Percentiles rank a stretch among this genome's conserved stretches.
Evolutionary conservation across 1,140 invertebrate genomes (phyloP).

Genomic region (Nymphalis io): DNA sequence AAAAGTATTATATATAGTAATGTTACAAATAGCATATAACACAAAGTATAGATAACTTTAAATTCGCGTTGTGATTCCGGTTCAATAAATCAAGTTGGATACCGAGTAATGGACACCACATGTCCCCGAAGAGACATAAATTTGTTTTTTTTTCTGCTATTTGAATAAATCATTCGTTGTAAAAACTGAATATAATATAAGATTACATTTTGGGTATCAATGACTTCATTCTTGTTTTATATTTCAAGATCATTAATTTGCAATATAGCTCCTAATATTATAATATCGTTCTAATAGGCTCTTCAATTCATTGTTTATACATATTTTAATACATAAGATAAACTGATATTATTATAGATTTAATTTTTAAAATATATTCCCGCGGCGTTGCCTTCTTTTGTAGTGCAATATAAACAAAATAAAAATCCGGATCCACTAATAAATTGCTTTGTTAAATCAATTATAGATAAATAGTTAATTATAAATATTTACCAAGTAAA

Average conservation of each 20-base stretch:
- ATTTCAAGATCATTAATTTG: not conserved
- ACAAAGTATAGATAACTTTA: not conserved
- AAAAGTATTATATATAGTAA: not conserved
- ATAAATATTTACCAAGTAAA: too few species aligned
- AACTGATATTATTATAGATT: too few species aligned
- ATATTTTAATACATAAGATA: too few species aligned
- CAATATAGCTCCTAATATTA: not conserved
- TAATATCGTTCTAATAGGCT: too few species aligned
- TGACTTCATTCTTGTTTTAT: not conserved
- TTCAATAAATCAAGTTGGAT: conserved; percentile 63
- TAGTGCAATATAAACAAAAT: too few species aligned
- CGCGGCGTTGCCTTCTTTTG: too few species aligned
- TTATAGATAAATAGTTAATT: too few species aligned
- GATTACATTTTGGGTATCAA: conserved; percentile 6
- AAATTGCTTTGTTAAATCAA: too few species aligned
- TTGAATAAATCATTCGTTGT: conserved; percentile 37
- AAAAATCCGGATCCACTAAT: too few species aligned
- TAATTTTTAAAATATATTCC: too few species aligned
- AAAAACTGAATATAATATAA: conserved; percentile 37
- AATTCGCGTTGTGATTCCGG: conserved; percentile 47
- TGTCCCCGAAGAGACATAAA: conserved; percentile 61
- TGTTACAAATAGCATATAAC: not conserved
- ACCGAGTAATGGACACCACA: conserved; percentile 59
- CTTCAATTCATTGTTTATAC: too few species aligned
- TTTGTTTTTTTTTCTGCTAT: conserved; percentile 45